A percentile compares a stretch with the other conserved stretches of the same genome.
Conservation (phyloP, 1,140 invertebrate species). For the Notospermus geniculatus region DNA sequence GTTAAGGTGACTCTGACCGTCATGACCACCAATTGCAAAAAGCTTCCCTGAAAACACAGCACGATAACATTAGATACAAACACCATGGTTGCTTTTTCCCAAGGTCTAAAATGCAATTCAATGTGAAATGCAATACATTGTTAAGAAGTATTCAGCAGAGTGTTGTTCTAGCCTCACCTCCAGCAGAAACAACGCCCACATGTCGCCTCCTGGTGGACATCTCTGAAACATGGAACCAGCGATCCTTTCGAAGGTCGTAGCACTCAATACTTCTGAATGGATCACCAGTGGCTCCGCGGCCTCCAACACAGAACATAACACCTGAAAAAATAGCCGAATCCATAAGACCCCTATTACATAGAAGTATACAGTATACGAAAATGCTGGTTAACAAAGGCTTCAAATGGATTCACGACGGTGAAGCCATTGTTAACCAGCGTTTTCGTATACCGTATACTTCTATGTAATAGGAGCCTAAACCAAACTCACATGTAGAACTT, state of each 20-base stretch:
- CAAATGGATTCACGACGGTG: too few species aligned
- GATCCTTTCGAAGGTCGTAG: conserved; percentile 47
- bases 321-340: conserved; percentile 30
- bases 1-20: conserved; percentile 52
- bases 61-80: neutral
- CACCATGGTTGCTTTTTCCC: too few species aligned
- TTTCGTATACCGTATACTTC: too few species aligned
- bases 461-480: too few species aligned
- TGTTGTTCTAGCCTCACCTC: conserved; percentile 33
- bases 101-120: too few species aligned
- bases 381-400: too few species aligned
- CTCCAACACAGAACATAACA: conserved; percentile 56
- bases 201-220: conserved; percentile 53
- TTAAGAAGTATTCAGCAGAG: too few species aligned
- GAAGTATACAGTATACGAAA: too few species aligned
- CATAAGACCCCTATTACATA: too few species aligned
- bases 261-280: conserved; percentile 54
- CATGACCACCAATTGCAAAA: conserved; percentile 55
- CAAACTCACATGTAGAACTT: too few species aligned
- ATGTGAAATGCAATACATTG: too few species aligned
- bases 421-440: too few species aligned
- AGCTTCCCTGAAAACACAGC: conserved; percentile 36
- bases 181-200: conserved; percentile 51
- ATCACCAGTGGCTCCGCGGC: conserved; percentile 51
- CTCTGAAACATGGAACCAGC: conserved; percentile 50